Conservation (phyloP, 1,140 invertebrate genomes). For the Pogonomyrmex barbatus region DNA sequence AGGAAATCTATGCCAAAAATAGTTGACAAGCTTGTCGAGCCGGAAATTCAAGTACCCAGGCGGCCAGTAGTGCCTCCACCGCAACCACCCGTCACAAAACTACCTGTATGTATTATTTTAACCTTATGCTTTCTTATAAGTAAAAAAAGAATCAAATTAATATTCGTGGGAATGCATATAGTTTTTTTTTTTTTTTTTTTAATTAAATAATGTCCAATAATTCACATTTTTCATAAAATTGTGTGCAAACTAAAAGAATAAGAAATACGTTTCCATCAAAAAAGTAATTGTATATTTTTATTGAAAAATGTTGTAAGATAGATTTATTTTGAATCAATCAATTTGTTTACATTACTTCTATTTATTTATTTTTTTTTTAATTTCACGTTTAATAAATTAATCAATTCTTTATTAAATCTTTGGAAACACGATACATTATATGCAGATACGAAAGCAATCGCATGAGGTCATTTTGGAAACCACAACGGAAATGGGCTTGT, state of each 20-base stretch:
- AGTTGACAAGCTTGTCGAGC: slow-evolving; percentile 83
- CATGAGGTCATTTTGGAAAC: slow-evolving; percentile 88
- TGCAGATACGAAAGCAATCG: slow-evolving; percentile 89
- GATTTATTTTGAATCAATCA: neutral
- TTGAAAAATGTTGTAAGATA: neutral
- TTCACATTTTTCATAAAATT: neutral
- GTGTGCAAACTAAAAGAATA: neutral
- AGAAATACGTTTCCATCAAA: neutral
- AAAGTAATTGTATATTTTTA: neutral
- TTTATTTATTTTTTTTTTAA: neutral
- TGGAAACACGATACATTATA: slow-evolving; percentile 28
- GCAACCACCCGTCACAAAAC: slow-evolving; percentile 85
- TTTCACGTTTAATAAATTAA: neutral
- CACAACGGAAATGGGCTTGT: slow-evolving; percentile 88
- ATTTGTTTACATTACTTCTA: neutral
- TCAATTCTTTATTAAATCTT: neutral
- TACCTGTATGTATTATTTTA: slow-evolving; percentile 76
- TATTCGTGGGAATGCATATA: too few relatives aligned
- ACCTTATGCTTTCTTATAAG: neutral
- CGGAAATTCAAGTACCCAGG: slow-evolving; percentile 84
- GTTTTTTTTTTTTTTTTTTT: too few relatives aligned
- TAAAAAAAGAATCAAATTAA: neutral
- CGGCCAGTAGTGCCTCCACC: slow-evolving; percentile 87
- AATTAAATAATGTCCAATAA: neutral
- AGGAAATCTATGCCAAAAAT: slow-evolving; percentile 82